These are phyloP conservation scores for Aelia acuminata DNA, from an alignment of 2,888 invertebrate genomes.

Conservation along the genomic window DNA sequence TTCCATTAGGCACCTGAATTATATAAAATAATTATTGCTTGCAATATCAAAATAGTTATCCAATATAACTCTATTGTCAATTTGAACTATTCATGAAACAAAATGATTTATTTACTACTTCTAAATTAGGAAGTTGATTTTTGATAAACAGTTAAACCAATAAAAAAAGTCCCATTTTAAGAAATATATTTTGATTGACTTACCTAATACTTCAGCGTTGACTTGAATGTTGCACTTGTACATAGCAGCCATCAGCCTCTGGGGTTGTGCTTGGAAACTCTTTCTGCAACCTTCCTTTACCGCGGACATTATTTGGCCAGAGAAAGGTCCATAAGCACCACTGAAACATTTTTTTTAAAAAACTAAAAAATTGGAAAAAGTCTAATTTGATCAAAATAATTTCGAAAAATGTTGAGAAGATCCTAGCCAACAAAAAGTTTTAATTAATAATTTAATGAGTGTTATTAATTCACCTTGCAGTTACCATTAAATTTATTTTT, in stretches of 20 bases:
- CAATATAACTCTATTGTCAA: neutral
- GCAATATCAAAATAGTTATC: neutral
- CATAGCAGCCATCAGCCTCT: constrained; percentile 95
- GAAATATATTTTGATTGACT: constrained; percentile 70
- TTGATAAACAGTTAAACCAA: neutral
- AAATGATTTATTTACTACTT: no score
- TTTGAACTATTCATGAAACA: neutral
- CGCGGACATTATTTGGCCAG: constrained; percentile 92
- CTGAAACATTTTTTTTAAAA: constrained; percentile 64
- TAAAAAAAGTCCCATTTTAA: no score
- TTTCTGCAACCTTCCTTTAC: constrained; percentile 89
- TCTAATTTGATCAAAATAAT: neutral
- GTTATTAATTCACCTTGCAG: no score
- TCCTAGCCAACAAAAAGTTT: no score
- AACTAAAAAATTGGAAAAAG: neutral
- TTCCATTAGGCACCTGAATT: neutral
- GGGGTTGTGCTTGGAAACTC: constrained; percentile 90
- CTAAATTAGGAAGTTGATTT: no score
- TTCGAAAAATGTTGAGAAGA: no score
- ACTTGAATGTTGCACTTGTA: constrained; percentile 87
- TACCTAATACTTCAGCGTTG: constrained; percentile 89
- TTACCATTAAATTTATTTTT: no score
- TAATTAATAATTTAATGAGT: no score
- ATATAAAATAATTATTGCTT: neutral
- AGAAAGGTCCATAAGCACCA: constrained; percentile 72